Evolutionary conservation across 2,888 invertebrate species (phyloP).

Genomic region (Phortica okadai): DNA sequence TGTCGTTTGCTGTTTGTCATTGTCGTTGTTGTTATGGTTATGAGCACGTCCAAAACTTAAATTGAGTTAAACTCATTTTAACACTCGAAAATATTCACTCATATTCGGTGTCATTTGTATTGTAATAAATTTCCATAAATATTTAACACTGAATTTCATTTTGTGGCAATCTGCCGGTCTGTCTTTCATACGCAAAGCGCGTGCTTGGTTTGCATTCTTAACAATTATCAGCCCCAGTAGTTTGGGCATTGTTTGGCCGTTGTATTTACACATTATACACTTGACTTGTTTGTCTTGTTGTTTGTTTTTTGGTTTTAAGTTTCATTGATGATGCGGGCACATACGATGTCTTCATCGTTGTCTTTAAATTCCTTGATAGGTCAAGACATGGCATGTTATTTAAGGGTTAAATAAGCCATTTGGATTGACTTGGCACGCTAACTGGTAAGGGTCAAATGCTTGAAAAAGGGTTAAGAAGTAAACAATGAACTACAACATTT

Average conservation of each 20-base stretch:
- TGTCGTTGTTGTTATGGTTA: slow-evolving; percentile 62
- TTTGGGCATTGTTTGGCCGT: background rate
- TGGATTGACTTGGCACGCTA: background rate
- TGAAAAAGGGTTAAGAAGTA: background rate
- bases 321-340: background rate
- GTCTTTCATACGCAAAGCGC: background rate
- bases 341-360: background rate
- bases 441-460: background rate
- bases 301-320: slow-evolving; percentile 25
- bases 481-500: background rate
- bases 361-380: slow-evolving; percentile 14
- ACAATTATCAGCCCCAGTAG: background rate
- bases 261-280: slow-evolving; percentile 8
- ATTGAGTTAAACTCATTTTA: background rate
- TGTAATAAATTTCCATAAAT: background rate
- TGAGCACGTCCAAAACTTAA: slow-evolving; percentile 39
- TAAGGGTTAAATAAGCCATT: slow-evolving; percentile 21
- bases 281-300: slow-evolving; percentile 22
- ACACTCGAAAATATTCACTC: slow-evolving; percentile 41
- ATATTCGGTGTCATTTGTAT: background rate
- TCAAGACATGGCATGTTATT: slow-evolving; percentile 1
- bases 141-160: slow-evolving; percentile 8
- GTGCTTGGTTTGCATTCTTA: background rate
- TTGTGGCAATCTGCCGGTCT: background rate
- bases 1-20: background rate